Percentiles rank a stretch among this genome's conserved stretches.
Evolutionary conservation across 37 sponge, comb jelly and placozoan genomes (phyloP).

Genomic region (Ephydatia muelleri): DNA sequence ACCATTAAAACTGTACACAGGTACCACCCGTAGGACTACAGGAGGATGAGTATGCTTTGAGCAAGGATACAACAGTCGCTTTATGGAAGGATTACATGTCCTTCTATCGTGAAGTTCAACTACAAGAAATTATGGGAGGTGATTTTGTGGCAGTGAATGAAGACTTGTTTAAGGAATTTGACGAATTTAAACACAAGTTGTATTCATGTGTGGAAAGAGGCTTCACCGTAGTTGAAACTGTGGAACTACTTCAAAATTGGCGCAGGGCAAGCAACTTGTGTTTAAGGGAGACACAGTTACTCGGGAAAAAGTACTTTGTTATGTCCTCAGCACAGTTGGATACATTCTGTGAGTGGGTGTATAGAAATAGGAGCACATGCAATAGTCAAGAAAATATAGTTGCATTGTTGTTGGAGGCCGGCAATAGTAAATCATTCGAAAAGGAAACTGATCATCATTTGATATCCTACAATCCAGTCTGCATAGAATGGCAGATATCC

Average conservation of each 20-base stretch:
- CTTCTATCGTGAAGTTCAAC: no score
- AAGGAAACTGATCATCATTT: not conserved
- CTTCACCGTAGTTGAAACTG: not conserved
- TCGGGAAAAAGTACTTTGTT: constrained; percentile 1
- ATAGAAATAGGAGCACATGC: constrained; percentile 1
- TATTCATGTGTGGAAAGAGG: not conserved
- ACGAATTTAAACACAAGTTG: not conserved
- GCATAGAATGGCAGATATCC: not conserved
- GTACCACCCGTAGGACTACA: no score
- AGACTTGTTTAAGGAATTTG: not conserved
- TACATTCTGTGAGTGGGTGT: not conserved
- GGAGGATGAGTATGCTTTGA: no score
- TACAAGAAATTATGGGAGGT: no score
- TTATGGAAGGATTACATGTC: no score
- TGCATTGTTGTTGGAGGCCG: not conserved
- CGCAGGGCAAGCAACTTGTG: not conserved
- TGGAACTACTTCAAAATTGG: not conserved
- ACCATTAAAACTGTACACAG: no score
- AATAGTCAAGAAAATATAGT: not conserved
- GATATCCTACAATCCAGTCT: not conserved
- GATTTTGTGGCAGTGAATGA: no score
- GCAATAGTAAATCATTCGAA: not conserved
- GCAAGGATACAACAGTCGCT: no score
- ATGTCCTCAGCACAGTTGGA: not conserved
- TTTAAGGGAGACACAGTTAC: not conserved